These are phyloP conservation scores for Drosophila micromelanica DNA, from an alignment of 1,140 invertebrate species.

Conservation along the genomic window DNA sequence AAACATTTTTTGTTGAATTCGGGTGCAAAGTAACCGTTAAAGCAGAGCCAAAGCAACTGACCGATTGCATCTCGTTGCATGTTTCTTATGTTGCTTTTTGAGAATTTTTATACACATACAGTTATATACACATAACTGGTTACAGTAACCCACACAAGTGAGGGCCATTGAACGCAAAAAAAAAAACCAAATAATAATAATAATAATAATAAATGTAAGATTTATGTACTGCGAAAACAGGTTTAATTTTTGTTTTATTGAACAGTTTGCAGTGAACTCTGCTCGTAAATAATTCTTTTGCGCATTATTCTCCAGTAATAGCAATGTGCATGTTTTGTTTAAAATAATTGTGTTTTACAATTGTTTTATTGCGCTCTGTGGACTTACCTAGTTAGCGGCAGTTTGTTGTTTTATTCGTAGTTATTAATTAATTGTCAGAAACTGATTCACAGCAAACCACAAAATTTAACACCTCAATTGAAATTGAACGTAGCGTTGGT, in stretches of 20 bases:
- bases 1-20: constrained; percentile 14
- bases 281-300: constrained; percentile 7
- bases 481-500: constrained; percentile 43
- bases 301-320: constrained; percentile 22
- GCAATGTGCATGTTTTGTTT: background rate
- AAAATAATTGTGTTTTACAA: constrained; percentile 7
- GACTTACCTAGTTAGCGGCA: constrained; percentile 66
- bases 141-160: constrained; percentile 59
- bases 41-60: constrained; percentile 21
- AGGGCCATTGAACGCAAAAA: constrained; percentile 30
- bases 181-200: too few relatives aligned
- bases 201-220: constrained; percentile 1
- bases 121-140: constrained; percentile 52
- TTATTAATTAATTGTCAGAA: constrained; percentile 40
- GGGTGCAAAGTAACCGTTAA: background rate
- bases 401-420: constrained; percentile 43
- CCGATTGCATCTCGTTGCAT: constrained; percentile 3
- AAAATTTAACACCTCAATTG: constrained; percentile 11
- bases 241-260: constrained; percentile 22
- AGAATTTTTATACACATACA: background rate
- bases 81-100: constrained; percentile 5
- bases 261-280: constrained; percentile 22
- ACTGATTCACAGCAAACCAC: constrained; percentile 9
- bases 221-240: constrained; percentile 18
- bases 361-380: constrained; percentile 9